Conservation (phyloP, 2,888 invertebrate genomes). For the Eurytoma californica region DNA sequence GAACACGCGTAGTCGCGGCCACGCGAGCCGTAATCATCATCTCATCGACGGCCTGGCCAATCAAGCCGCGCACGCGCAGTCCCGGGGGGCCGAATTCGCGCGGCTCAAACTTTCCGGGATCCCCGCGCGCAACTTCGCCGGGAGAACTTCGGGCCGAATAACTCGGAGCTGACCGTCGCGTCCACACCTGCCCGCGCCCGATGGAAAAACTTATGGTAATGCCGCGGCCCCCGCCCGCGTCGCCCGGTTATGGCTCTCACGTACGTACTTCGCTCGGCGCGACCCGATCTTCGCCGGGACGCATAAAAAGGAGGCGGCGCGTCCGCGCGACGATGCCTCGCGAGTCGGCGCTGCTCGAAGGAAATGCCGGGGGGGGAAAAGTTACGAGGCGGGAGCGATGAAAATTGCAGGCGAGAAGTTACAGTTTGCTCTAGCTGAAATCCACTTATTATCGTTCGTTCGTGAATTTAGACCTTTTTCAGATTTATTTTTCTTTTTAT, state of each 20-base stretch:
- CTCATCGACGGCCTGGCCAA: conserved; percentile 28
- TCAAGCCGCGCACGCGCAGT: neutral
- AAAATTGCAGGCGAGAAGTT: too few species aligned
- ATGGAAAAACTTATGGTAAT: conserved; percentile 34
- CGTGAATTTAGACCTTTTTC: too few species aligned
- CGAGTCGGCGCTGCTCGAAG: too few species aligned
- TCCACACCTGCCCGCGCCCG: neutral
- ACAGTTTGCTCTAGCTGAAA: too few species aligned
- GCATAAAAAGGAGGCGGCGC: neutral
- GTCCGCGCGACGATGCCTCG: too few species aligned
- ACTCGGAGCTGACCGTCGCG: conserved; percentile 24
- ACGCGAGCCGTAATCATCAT: conserved; percentile 40
- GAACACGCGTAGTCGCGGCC: neutral
- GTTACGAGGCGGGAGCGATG: too few species aligned
- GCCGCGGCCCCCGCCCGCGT: conserved; percentile 2
- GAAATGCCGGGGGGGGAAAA: too few species aligned
- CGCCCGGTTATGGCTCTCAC: neutral
- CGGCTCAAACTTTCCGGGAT: conserved; percentile 21
- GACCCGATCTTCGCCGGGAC: neutral
- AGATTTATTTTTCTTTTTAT: too few species aligned
- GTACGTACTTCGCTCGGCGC: neutral
- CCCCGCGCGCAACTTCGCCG: conserved; percentile 2
- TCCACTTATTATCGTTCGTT: too few species aligned
- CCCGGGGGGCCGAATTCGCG: conserved; percentile 24
- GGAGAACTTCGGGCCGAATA: conserved; percentile 23